phyloP scores from a whole-genome alignment of 2,888 invertebrate genomes.

The Geotrupes spiniger region DNA sequence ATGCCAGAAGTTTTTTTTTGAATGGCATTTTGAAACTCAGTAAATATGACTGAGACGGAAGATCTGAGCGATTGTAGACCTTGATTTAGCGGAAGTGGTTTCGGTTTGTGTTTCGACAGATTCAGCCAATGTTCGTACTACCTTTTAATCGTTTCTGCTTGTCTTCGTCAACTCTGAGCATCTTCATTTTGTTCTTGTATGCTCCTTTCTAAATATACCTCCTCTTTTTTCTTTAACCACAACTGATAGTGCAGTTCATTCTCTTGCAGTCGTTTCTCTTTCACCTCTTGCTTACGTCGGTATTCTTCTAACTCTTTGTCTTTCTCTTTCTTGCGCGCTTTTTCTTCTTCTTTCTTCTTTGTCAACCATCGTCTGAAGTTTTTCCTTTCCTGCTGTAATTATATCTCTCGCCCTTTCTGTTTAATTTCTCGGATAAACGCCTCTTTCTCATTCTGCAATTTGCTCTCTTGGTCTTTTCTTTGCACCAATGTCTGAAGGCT shows the following conservation, averaged over 20 bases:
- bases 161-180: slow-evolving; percentile 54
- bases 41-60: too few relatives aligned
- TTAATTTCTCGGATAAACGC: slow-evolving; percentile 39
- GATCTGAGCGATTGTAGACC: slow-evolving; percentile 62
- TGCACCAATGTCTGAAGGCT: slow-evolving; percentile 56
- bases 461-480: slow-evolving; percentile 41
- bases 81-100: slow-evolving; percentile 61
- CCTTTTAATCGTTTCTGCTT: slow-evolving; percentile 54
- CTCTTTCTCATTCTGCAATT: slow-evolving; percentile 36
- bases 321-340: slow-evolving; percentile 47
- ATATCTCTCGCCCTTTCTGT: slow-evolving; percentile 43
- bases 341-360: slow-evolving; percentile 41
- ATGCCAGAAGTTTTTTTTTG: too few relatives aligned
- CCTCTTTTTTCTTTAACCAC: slow-evolving; percentile 61
- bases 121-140: slow-evolving; percentile 60
- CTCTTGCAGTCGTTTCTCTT: slow-evolving; percentile 40
- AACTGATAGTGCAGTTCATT: slow-evolving; percentile 39
- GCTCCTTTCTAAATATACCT: slow-evolving; percentile 52
- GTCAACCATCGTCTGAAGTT: slow-evolving; percentile 48
- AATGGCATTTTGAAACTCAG: too few relatives aligned
- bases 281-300: slow-evolving; percentile 37
- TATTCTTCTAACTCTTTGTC: slow-evolving; percentile 42
- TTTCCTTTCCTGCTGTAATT: slow-evolving; percentile 46
- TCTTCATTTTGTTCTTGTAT: slow-evolving; percentile 43
- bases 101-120: slow-evolving; percentile 60